Evolutionary conservation across 2,797 vertebrate species (phyloP).

Genomic region (Philypnodon macrostomus): DNA sequence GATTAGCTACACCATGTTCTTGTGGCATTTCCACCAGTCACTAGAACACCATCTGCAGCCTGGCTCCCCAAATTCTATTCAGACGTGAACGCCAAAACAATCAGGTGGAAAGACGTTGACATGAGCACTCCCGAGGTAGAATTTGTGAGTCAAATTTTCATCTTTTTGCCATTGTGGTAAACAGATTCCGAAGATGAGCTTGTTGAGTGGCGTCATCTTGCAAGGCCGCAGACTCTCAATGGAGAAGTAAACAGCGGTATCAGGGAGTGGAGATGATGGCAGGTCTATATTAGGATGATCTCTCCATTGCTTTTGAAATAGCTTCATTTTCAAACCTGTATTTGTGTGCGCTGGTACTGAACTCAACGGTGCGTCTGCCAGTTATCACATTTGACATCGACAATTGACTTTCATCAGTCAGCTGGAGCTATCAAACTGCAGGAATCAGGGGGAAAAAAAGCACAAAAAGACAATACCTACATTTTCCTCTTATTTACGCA

Average conservation of each 20-base stretch:
- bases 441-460: constrained; percentile 20
- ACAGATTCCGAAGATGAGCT: constrained; percentile 68
- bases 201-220: constrained; percentile 53
- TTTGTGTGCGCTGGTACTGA: constrained; percentile 17
- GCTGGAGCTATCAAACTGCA: constrained; percentile 15
- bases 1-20: constrained; percentile 51
- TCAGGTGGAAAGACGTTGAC: constrained; percentile 63
- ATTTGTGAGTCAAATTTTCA: constrained; percentile 69
- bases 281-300: constrained; percentile 50
- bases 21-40: constrained; percentile 34
- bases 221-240: constrained; percentile 35
- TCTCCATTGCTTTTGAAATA: constrained; percentile 50
- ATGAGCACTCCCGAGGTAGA: constrained; percentile 52
- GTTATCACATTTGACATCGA: constrained; percentile 49
- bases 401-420: constrained; percentile 42
- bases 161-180: constrained; percentile 45
- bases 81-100: constrained; percentile 67
- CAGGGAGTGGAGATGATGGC: constrained; percentile 38
- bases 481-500: constrained; percentile 30
- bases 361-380: constrained; percentile 8
- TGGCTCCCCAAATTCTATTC: constrained; percentile 45
- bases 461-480: constrained; percentile 1
- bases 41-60: constrained; percentile 54
- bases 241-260: constrained; percentile 25
- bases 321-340: constrained; percentile 31